A percentile compares a stretch with the other conserved stretches of the same genome.
Evolutionary conservation across 2,113 vertebrate species (phyloP).

Genomic region (Corythaeola cristata): DNA sequence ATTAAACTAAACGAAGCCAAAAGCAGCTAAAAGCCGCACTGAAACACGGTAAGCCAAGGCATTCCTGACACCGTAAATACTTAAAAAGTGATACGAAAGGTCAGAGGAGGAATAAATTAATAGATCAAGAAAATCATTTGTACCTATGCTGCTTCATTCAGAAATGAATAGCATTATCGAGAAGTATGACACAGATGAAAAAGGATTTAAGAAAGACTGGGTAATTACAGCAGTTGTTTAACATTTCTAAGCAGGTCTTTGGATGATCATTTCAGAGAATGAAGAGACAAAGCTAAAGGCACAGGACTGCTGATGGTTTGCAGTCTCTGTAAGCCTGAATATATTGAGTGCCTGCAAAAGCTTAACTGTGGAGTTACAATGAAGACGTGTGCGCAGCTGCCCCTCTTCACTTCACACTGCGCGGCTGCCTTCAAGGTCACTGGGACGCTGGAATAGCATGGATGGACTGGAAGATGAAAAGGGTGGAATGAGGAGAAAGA

Average conservation of each 20-base stretch:
- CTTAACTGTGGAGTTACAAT: background rate
- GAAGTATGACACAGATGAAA: background rate
- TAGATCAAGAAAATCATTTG: background rate
- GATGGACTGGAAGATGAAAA: background rate
- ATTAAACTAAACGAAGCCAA: background rate
- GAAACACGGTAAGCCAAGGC: background rate
- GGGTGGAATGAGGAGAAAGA: background rate
- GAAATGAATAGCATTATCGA: background rate
- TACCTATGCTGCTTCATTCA: background rate
- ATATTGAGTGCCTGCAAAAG: background rate
- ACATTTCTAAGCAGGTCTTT: slow-evolving; percentile 7
- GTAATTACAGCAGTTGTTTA: slow-evolving; percentile 1
- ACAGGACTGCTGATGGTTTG: background rate
- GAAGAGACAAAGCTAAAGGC: background rate
- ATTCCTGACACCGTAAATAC: background rate
- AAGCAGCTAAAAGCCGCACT: background rate
- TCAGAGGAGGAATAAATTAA: slow-evolving; percentile 29
- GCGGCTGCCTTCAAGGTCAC: background rate
- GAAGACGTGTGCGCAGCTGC: background rate
- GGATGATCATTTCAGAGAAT: background rate
- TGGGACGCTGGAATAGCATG: background rate
- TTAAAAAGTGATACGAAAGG: background rate
- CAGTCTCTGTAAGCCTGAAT: background rate
- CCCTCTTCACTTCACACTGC: background rate
- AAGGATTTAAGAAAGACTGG: background rate